Base-by-base conservation (phyloP, 2,888 invertebrate genomes). In the Xestia sexstrigata region DNA sequence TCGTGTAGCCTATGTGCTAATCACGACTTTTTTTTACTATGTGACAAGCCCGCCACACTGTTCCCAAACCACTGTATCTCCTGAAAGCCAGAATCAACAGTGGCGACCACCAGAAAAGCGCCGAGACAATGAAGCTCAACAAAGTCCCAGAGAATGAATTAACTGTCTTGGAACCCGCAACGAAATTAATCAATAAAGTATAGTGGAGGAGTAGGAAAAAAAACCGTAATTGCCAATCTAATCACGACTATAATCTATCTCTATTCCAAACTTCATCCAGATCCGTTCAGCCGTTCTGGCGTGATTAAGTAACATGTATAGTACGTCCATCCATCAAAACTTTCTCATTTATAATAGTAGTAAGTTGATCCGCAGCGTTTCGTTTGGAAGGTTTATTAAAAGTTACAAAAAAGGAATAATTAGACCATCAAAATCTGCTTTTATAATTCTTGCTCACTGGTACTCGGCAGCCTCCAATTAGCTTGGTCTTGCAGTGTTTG, bases 401-500 rank as follows among this genome's bases (percentile, higher is more conserved):
- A 4, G n/a, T 72, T n/a, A 55, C 6, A 74, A 69, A 66, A 35
- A 70, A 52, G 8, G 23, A 62, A 6, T 9, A 55, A 70, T 60
- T 42, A 71, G 65, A 39, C 30, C 45, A 63, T 84, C 55, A 81
- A 75, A 78, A 74, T 76, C 70, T 83, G n/a, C 30, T 72, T 35
- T 74, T 82, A n/a, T 55, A 73, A 71, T 72, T 73, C 8, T 67
- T 80, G 71, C 74, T 63, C 5, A 87, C 86, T 11, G 87, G 87
- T 13, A 87, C 88, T 8, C 88, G 88, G 23, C 77, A 81, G 13
- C 87, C 88, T 20, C 84, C 87, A 47, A 87, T 86, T 3, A 87
- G 69, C 47, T 78, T 87, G 4, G 86, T 82, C 4, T 23, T 74
- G 55, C 70, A 55, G 11, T 45, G 49, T 23, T 79, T 69, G 35